Conservation (phyloP, 1,140 invertebrate species). For the Apis mellifera region Amel_HAv3.1 CM009931.2:7513501-7514000, state of each 20-base stretch:
- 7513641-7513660: conserved; percentile 13
- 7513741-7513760: conserved; percentile 15
- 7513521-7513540: too few species aligned
- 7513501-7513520: background rate
- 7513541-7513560: background rate
- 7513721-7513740: conserved; percentile 18
- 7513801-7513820: conserved; percentile 14
- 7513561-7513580: background rate
- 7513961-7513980: conserved; percentile 52
- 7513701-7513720: conserved; percentile 35
- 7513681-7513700: background rate
- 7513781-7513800: conserved; percentile 7
- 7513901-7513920: conserved; percentile 14
- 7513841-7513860: conserved; percentile 1
- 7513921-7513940: conserved; percentile 4
- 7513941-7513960: conserved; percentile 34
- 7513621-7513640: conserved; percentile 41
- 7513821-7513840: conserved; percentile 30
- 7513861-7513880: too few species aligned
- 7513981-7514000: conserved; percentile 15
- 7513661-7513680: conserved; percentile 40
- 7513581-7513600: background rate
- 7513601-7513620: conserved; percentile 11
- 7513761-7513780: background rate
- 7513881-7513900: background rate